Conservation (phyloP, 1,140 invertebrate genomes). For the Heliothis virescens region DNA sequence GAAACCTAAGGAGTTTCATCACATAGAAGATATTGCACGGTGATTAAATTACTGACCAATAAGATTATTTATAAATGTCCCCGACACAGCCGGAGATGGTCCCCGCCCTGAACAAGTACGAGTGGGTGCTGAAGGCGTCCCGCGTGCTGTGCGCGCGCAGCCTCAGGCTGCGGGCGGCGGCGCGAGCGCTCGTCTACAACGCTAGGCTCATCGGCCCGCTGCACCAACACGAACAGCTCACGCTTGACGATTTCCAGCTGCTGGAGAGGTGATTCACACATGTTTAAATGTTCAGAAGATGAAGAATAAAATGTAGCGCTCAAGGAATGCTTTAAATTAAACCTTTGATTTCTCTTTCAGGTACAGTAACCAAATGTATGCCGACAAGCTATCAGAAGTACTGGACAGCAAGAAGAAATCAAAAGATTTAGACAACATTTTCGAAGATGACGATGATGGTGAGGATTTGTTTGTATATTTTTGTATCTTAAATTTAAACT, state of each 20-base stretch:
- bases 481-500: too few species aligned
- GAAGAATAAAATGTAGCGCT: too few species aligned
- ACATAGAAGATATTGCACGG: too few species aligned
- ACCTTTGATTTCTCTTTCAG: slow-evolving; percentile 62
- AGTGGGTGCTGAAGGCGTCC: slow-evolving; percentile 88
- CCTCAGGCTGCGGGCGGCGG: slow-evolving; percentile 86
- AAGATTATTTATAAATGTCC: not conserved
- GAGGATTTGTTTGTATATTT: not conserved
- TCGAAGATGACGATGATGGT: slow-evolving; percentile 86
- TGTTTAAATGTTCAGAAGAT: too few species aligned
- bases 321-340: not conserved
- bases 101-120: slow-evolving; percentile 76
- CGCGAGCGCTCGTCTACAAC: slow-evolving; percentile 93
- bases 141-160: slow-evolving; percentile 88
- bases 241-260: slow-evolving; percentile 96
- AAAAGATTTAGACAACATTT: slow-evolving; percentile 64
- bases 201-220: slow-evolving; percentile 97
- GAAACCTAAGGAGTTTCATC: too few species aligned
- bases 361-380: slow-evolving; percentile 90
- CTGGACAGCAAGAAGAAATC: slow-evolving; percentile 81
- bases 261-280: slow-evolving; percentile 89
- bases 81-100: slow-evolving; percentile 78
- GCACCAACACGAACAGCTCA: slow-evolving; percentile 91
- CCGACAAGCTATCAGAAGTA: slow-evolving; percentile 92
- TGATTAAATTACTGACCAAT: too few species aligned